phyloP scores from a whole-genome alignment of 2,113 vertebrate genomes.

The Oncorhynchus tshawytscha region DNA sequence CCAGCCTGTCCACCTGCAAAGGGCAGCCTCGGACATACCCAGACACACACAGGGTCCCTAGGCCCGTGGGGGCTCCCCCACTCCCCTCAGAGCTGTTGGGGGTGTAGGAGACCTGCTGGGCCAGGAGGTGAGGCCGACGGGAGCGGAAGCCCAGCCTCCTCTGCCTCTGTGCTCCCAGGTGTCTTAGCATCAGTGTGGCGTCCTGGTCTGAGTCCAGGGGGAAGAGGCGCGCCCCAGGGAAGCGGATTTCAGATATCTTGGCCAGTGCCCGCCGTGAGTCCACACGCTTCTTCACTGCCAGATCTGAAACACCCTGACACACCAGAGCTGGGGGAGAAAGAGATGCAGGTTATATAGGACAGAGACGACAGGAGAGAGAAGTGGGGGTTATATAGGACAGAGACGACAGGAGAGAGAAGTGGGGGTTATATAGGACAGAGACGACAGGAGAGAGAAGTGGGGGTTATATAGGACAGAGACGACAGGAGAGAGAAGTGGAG shows the following conservation, averaged over 20 bases:
- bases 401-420: no score
- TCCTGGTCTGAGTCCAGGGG: constrained; percentile 85
- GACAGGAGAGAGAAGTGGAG: not conserved
- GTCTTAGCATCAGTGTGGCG: constrained; percentile 79
- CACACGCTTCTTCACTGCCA: constrained; percentile 83
- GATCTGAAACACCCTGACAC: constrained; percentile 78
- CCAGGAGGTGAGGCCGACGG: constrained; percentile 83
- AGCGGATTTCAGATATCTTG: constrained; percentile 82
- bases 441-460: no score
- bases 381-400: no score
- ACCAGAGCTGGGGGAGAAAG: constrained; percentile 75
- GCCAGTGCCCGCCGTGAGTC: constrained; percentile 81
- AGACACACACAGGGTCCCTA: constrained; percentile 87
- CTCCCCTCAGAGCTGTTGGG: constrained; percentile 48
- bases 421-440: no score
- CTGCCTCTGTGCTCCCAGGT: constrained; percentile 86
- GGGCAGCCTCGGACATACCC: constrained; percentile 87
- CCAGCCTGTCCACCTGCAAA: constrained; percentile 82
- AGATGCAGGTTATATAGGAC: no score
- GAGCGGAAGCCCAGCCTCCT: constrained; percentile 85
- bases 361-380: no score
- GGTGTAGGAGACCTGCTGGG: constrained; percentile 75
- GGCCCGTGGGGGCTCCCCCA: constrained; percentile 51
- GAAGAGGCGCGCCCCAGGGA: constrained; percentile 84
- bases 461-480: no score